A percentile compares a stretch with the other conserved stretches of the same genome.
Conservation (phyloP, 2,888 invertebrate species). For the Caradrina kadenii region DNA sequence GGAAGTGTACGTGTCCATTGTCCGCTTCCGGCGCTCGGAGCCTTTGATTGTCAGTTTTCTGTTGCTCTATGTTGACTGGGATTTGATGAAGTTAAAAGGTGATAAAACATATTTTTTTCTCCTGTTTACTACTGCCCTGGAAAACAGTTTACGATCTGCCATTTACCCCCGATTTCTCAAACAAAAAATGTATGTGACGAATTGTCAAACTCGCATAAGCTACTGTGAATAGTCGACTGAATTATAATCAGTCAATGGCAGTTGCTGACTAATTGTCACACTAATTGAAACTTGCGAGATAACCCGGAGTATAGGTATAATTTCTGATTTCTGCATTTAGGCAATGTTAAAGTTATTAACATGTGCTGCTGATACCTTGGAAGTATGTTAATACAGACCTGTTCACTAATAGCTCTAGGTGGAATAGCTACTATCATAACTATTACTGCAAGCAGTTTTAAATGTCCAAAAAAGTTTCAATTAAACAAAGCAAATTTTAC, state of each 20-base stretch:
- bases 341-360: not conserved
- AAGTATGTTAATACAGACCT: not conserved
- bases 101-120: conserved; percentile 17
- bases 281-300: no score
- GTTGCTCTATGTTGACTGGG: conserved; percentile 9
- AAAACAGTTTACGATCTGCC: conserved; percentile 10
- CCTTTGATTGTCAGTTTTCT: conserved; percentile 44
- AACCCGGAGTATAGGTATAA: not conserved
- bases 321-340: not conserved
- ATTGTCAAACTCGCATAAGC: not conserved
- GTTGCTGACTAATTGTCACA: no score
- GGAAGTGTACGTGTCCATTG: conserved; percentile 60
- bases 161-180: no score
- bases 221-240: not conserved
- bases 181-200: not conserved
- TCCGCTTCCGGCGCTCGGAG: conserved; percentile 35
- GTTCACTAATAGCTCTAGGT: not conserved
- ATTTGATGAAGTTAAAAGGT: conserved; percentile 31
- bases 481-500: not conserved
- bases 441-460: no score
- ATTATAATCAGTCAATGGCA: not conserved
- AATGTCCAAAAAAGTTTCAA: not conserved
- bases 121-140: conserved; percentile 6
- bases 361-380: no score
- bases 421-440: not conserved